Conservation (phyloP, 2,888 invertebrate genomes). For the Pogonocherus hispidulus region DNA sequence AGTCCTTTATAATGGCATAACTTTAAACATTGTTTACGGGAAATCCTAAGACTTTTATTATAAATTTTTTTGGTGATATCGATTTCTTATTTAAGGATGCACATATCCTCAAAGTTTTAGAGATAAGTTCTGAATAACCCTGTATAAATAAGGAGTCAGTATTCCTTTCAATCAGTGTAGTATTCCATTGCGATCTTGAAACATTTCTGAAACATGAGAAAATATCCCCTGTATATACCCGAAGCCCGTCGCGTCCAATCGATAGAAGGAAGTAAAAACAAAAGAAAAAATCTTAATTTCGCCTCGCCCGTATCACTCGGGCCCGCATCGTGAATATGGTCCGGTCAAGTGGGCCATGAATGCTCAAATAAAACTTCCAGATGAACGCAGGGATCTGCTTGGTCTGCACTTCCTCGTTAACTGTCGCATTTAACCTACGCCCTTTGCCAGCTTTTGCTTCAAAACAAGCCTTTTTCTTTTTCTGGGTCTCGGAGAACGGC, state of each 20-base stretch:
- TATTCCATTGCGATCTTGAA: background rate
- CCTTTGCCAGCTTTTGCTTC: constrained; percentile 4
- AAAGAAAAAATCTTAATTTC: constrained; percentile 42
- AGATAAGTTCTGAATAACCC: too few relatives aligned
- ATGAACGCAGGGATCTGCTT: constrained; percentile 37
- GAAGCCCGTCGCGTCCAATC: background rate
- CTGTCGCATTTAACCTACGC: constrained; percentile 37
- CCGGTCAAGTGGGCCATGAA: constrained; percentile 51
- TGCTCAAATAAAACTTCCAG: constrained; percentile 48
- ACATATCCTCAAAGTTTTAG: too few relatives aligned
- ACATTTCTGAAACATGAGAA: background rate
- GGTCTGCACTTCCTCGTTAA: constrained; percentile 41
- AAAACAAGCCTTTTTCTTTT: background rate
- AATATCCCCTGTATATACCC: background rate
- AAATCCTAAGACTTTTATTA: too few relatives aligned
- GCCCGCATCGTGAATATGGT: constrained; percentile 46
- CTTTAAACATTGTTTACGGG: too few relatives aligned
- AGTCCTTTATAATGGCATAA: too few relatives aligned
- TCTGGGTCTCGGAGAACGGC: background rate
- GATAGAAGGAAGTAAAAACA: constrained; percentile 29
- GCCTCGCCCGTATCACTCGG: constrained; percentile 42
- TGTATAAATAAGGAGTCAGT: too few relatives aligned
- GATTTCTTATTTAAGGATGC: too few relatives aligned
- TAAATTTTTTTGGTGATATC: too few relatives aligned
- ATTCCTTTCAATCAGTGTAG: background rate